Evolutionary conservation across 2,797 vertebrate genomes (phyloP), one percentile per base, ranked within the genome.

Genomic region (Poecile montanus): DNA sequence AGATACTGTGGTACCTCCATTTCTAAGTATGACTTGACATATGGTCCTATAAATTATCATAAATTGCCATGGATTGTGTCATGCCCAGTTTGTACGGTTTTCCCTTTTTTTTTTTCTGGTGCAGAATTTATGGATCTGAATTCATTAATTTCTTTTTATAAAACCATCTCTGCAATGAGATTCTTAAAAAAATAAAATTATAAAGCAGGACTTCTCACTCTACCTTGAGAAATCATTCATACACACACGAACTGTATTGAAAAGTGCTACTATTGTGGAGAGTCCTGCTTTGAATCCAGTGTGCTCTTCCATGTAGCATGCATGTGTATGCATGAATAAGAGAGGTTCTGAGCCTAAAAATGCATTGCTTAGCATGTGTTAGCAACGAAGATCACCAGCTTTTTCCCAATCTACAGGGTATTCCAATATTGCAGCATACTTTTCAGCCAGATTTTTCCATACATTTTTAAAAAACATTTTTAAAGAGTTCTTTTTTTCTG

Each of bases 231-330:
- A 87, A 34, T 67, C 16, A n/a, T 56, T 84, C 44, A 67, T 2
- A 13, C 1, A 3, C 19, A 7, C 15, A 5, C 0, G 0, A 45
- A 53, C 3, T 8, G 6, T 12, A 14, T 12, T 36, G 65, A 40
- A 65, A 83, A 85, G 5, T 47, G 21, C 21, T 71, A 4, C 32
- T 9, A 0, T 17, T 42, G 13, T 51, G 17, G 26, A 60, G 36
- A 48, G 27, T 25, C 60, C 26, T 66, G 20, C 48, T 65, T 77
- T 66, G n/a, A 60, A 18, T 38, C 14, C 30, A 25, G 15, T 6
- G 13, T 66, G 18, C 18, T 84, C 40, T 53, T 86, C 42, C 22
- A 36, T 48, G 23, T 25, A 62, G 14, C 7, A 16, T 56, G 61
- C 10, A 56, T 15, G 2, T 2, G 2, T 29, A 8, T 27, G 10